phyloP scores from a whole-genome alignment of 2,797 vertebrate species.

The Morus bassanus region DNA sequence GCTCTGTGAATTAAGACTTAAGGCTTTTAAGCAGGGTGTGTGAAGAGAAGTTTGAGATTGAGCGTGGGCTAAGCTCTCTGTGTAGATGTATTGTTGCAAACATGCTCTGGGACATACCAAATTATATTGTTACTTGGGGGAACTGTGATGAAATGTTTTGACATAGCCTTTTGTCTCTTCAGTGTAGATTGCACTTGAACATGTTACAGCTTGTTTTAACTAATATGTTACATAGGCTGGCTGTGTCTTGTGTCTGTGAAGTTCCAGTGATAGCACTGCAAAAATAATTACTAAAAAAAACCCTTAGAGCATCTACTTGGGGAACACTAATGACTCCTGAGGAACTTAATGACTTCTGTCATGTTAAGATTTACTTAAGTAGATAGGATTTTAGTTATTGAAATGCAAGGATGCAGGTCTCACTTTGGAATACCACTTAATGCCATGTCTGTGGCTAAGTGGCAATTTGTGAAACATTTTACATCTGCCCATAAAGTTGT shows the following conservation, averaged over 20 bases:
- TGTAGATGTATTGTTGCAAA: constrained; percentile 41
- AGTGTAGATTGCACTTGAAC: not conserved
- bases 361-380: not conserved
- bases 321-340: not conserved
- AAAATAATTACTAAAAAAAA: not conserved
- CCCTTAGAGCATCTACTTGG: not conserved
- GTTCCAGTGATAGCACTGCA: not conserved
- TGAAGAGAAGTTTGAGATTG: constrained; percentile 31
- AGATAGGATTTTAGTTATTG: not conserved
- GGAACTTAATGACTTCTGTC: not conserved
- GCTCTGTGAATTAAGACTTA: not conserved
- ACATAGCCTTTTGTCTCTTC: constrained; percentile 23
- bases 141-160: constrained; percentile 33
- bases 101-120: constrained; percentile 6
- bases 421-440: not conserved
- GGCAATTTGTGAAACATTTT: constrained; percentile 3
- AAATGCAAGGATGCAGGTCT: not conserved
- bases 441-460: not conserved
- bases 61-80: constrained; percentile 3
- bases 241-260: not conserved
- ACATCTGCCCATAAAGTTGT: not conserved
- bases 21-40: constrained; percentile 14
- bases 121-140: constrained; percentile 25
- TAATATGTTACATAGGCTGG: not conserved
- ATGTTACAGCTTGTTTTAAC: constrained; percentile 25